phyloP scores from a whole-genome alignment of 1,140 invertebrate genomes.

The Heliconius eleuchia region DNA sequence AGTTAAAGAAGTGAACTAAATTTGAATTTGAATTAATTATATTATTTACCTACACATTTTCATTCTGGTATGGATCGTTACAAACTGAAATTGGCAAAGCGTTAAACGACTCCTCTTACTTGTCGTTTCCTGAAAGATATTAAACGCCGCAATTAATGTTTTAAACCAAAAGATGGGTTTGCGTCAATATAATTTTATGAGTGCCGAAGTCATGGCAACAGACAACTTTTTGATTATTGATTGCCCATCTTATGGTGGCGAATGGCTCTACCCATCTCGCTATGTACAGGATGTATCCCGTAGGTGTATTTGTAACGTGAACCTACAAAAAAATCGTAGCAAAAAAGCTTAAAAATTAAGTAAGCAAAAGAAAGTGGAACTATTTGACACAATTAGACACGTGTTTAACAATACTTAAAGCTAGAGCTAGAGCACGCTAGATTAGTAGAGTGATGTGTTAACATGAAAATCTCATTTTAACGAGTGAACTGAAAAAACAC shows the following conservation, averaged over 20 bases:
- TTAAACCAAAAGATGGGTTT: constrained; percentile 21
- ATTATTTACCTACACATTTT: too few relatives aligned
- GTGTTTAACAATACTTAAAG: neutral
- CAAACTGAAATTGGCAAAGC: constrained; percentile 31
- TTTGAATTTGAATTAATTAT: too few relatives aligned
- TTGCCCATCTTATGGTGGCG: neutral
- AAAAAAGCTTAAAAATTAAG: neutral
- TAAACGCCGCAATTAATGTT: constrained; percentile 20
- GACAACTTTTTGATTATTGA: neutral
- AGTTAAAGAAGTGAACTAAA: too few relatives aligned
- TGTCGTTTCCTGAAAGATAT: constrained; percentile 29
- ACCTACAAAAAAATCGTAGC: too few relatives aligned
- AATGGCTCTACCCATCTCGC: neutral
- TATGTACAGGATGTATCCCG: too few relatives aligned
- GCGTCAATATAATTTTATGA: constrained; percentile 23
- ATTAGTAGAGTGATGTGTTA: neutral
- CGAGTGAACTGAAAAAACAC: neutral
- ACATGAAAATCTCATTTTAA: constrained; percentile 12
- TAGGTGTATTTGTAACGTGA: too few relatives aligned
- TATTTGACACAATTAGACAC: constrained; percentile 5
- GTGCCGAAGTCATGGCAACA: neutral
- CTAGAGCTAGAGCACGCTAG: constrained; percentile 13
- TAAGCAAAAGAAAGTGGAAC: neutral
- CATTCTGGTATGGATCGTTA: too few relatives aligned
- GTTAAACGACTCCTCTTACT: constrained; percentile 38